A percentile compares a stretch with the other conserved stretches of the same genome.
phyloP scores from a whole-genome alignment of 2,797 vertebrate genomes.

The Fistularia commersonii region DNA sequence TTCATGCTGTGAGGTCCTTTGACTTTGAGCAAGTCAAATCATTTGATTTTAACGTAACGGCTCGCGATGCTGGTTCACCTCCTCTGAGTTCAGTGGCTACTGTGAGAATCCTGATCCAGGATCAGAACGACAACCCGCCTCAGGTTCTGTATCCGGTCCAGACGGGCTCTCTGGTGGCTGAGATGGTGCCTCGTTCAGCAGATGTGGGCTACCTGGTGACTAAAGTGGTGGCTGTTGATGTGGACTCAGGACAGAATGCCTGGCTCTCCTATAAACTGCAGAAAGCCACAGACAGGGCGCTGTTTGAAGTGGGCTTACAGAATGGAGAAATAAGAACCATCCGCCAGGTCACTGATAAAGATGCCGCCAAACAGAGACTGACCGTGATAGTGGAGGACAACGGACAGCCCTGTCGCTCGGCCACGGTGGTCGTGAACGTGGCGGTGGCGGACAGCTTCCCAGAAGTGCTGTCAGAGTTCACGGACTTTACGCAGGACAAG shows the following conservation, averaged over 20 bases:
- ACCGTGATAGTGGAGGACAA: slow-evolving; percentile 71
- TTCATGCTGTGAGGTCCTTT: too few relatives aligned
- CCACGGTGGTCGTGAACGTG: slow-evolving; percentile 43
- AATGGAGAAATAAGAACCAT: slow-evolving; percentile 68
- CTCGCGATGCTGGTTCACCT: too few relatives aligned
- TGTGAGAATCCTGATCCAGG: slow-evolving; percentile 62
- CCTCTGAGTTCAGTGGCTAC: too few relatives aligned
- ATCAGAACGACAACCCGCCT: slow-evolving; percentile 33
- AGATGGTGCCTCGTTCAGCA: slow-evolving; percentile 66
- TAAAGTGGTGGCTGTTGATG: too few relatives aligned
- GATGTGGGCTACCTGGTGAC: slow-evolving; percentile 63
- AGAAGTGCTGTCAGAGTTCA: too few relatives aligned
- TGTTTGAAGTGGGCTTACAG: slow-evolving; percentile 67
- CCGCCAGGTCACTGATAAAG: too few relatives aligned
- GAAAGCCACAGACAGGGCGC: slow-evolving; percentile 69
- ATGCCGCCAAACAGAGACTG: slow-evolving; percentile 65
- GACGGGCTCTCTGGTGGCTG: slow-evolving; percentile 54
- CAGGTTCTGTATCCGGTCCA: slow-evolving; percentile 64
- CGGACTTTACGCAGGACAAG: too few relatives aligned
- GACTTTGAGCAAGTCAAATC: too few relatives aligned
- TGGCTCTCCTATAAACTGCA: slow-evolving; percentile 74
- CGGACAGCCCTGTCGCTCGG: slow-evolving; percentile 43
- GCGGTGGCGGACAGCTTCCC: too few relatives aligned
- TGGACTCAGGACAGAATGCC: too few relatives aligned
- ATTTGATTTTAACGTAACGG: too few relatives aligned